Evolutionary conservation across 2,797 vertebrate genomes (phyloP), one percentile per base, ranked within the genome.

Genomic region (Erpetoichthys calabaricus): DNA sequence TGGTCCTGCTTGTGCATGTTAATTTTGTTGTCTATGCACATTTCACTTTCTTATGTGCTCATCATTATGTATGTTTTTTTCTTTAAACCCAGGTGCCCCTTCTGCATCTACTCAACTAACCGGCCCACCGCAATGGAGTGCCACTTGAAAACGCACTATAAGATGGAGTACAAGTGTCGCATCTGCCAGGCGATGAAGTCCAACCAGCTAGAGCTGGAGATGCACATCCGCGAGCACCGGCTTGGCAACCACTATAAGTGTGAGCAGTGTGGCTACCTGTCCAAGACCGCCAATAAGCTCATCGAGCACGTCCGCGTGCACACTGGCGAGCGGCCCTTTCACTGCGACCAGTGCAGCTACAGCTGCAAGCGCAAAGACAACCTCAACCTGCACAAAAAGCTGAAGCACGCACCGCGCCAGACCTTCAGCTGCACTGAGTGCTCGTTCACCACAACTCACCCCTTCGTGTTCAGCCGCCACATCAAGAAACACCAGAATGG

Each of bases 281-380:
- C 96, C 80, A 98, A 97, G 89, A 99, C 96, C 5, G 96, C 96
- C 86, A 98, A 98, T 75, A 99, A 99, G 90, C 90, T 98, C 79
- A 97, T 97, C 59, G 96, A 98, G 86, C 96, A 99, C 6, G 92
- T 94, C 84, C 96, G 96, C 2, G 96, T 99, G 78, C 96, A 99
- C 90, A 99, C 96, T 0, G 96, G 96, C 46, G 96, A 99, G 86
- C 92, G 94, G 84, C 96, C 96, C 82, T 99, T 97, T 88, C 96
- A 92, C 91, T 99, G 96, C 86, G 96, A 99, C 87, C 93, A 92
- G 89, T 99, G 96, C 87, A 86, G 91, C 79, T 99, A 99, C 75
- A 96, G 96, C 92, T 99, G 96, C 88, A 97, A 97, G 79, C 96
- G 96, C 86, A 99, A 99, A 90, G 96, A 99, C 92, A 99, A 99